Percentiles rank a stretch among this genome's conserved stretches.
phyloP scores from a whole-genome alignment of 2,113 vertebrate species.

The Stictonetta naevosa region DNA sequence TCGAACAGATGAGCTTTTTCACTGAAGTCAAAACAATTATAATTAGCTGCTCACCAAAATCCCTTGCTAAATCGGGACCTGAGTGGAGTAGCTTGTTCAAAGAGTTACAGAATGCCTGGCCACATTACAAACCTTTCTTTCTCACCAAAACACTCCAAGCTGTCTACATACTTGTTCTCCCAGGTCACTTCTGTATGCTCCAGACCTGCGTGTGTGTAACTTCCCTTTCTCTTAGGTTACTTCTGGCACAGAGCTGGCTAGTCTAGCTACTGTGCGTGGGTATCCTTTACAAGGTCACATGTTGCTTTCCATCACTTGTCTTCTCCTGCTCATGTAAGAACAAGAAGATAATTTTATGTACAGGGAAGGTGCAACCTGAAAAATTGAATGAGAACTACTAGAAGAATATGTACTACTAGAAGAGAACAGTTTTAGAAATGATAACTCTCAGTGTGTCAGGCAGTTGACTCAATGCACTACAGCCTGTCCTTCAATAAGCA shows the following conservation, averaged over 20 bases:
- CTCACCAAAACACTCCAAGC: background rate
- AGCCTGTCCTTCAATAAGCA: background rate
- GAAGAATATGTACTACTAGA: background rate
- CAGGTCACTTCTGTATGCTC: background rate
- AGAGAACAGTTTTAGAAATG: background rate
- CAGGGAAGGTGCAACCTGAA: background rate
- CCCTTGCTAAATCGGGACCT: background rate
- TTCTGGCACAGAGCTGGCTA: background rate
- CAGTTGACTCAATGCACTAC: background rate
- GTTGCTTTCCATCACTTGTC: background rate
- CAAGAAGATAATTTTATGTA: background rate
- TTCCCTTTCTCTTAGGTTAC: background rate
- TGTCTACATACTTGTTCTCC: background rate
- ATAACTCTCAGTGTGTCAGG: background rate
- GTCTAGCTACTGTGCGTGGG: background rate
- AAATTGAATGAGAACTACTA: background rate
- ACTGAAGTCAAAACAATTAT: conserved; percentile 17
- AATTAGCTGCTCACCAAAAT: background rate
- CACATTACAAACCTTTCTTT: background rate
- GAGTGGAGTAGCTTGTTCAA: background rate
- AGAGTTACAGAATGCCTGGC: background rate
- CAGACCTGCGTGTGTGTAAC: no score
- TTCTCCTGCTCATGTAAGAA: background rate
- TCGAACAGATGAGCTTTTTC: conserved; percentile 14
- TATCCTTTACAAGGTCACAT: background rate